Evolutionary conservation across 1,140 invertebrate species (phyloP).

Genomic region (Arctopsyche grandis): DNA sequence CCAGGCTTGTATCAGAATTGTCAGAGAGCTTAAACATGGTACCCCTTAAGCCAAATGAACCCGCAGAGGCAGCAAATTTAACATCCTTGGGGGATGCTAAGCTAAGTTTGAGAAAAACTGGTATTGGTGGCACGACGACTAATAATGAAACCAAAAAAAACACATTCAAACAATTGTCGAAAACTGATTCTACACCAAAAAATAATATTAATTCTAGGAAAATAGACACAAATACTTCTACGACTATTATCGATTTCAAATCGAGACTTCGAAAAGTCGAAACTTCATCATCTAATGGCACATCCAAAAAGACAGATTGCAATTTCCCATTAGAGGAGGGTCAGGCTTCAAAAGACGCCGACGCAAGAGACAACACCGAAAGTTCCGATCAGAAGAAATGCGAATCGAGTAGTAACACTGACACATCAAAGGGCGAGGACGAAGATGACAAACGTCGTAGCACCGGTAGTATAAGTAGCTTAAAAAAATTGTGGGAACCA

Average conservation of each 20-base stretch:
- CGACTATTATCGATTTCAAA: constrained; percentile 84
- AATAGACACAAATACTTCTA: constrained; percentile 66
- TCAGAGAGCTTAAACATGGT: constrained; percentile 72
- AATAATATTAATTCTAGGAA: constrained; percentile 61
- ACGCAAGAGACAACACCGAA: constrained; percentile 50
- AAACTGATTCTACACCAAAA: constrained; percentile 71
- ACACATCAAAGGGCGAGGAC: constrained; percentile 63
- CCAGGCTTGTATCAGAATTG: constrained; percentile 81
- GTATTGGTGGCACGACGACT: constrained; percentile 54
- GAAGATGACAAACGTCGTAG: constrained; percentile 90
- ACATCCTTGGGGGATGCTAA: constrained; percentile 66
- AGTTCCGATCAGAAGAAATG: constrained; percentile 65
- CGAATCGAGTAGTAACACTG: constrained; percentile 68
- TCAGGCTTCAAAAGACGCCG: constrained; percentile 34
- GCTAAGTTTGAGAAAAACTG: constrained; percentile 64
- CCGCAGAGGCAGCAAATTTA: constrained; percentile 53
- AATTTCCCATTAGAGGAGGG: constrained; percentile 56
- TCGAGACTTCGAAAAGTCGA: constrained; percentile 86
- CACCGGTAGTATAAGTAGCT: constrained; percentile 90
- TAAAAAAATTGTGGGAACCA: constrained; percentile 92
- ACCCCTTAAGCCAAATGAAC: constrained; percentile 43
- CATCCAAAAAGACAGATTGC: constrained; percentile 59
- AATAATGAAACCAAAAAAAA: constrained; percentile 57
- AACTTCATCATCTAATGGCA: constrained; percentile 58
- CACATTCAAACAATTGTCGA: constrained; percentile 72